These are phyloP conservation scores for Zalophus californianus DNA, from an alignment of 2,797 vertebrate species.

Conservation along the genomic window DNA sequence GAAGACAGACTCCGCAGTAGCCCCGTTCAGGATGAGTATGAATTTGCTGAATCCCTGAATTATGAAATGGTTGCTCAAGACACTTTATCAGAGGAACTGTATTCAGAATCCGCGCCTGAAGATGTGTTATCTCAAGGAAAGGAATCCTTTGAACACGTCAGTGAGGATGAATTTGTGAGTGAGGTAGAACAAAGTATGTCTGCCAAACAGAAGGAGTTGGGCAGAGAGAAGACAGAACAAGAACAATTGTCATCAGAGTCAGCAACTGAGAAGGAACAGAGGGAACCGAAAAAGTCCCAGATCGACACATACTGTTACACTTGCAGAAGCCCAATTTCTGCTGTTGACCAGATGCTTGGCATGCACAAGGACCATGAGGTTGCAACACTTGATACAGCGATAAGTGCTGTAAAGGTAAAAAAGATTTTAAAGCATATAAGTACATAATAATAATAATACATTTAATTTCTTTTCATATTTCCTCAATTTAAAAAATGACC, in stretches of 20 bases:
- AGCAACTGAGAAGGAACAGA: conserved; percentile 80
- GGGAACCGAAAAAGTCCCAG: conserved; percentile 89
- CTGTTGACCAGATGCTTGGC: conserved; percentile 88
- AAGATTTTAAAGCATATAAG: conserved; percentile 36
- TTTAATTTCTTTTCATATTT: conserved; percentile 37
- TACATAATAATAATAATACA: not conserved
- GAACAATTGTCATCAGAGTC: conserved; percentile 87
- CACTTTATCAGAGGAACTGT: conserved; percentile 85
- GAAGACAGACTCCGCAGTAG: conserved; percentile 34
- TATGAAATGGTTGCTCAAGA: conserved; percentile 92
- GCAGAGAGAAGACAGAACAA: conserved; percentile 91
- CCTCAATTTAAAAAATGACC: conserved; percentile 41
- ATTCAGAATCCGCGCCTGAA: conserved; percentile 81
- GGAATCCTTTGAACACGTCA: conserved; percentile 83
- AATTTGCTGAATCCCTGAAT: conserved; percentile 88
- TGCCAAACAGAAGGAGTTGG: conserved; percentile 88
- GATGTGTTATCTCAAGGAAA: conserved; percentile 85
- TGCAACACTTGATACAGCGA: conserved; percentile 91
- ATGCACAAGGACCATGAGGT: conserved; percentile 93
- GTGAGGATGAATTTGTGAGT: conserved; percentile 83
- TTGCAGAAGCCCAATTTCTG: conserved; percentile 92
- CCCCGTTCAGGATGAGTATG: conserved; percentile 85
- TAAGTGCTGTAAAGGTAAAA: conserved; percentile 93
- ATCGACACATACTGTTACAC: conserved; percentile 94
- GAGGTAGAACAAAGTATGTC: conserved; percentile 83